Conservation (phyloP, 2,888 invertebrate species). For the Subacronicta megacephala region DNA sequence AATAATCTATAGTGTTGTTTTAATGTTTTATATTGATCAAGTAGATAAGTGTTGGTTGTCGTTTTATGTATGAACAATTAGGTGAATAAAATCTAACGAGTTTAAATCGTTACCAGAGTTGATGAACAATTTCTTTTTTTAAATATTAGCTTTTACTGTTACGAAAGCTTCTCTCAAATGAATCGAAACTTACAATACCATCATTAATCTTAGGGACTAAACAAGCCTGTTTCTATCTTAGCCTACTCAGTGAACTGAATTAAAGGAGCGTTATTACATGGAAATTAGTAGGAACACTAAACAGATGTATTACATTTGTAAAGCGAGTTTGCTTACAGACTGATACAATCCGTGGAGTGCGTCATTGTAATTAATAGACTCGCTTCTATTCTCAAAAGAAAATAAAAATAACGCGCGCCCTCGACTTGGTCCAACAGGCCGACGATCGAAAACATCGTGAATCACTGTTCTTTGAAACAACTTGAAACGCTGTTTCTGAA, state of each 20-base stretch:
- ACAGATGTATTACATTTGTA: constrained; percentile 72
- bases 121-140: too few relatives aligned
- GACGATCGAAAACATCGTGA: constrained; percentile 79
- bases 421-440: constrained; percentile 67
- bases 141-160: constrained; percentile 8
- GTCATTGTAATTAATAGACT: constrained; percentile 87
- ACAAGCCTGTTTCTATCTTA: constrained; percentile 35
- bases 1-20: not conserved
- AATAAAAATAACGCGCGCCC: constrained; percentile 83
- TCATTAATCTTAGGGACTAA: constrained; percentile 39
- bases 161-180: constrained; percentile 38
- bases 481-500: constrained; percentile 70
- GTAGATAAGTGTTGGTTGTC: too few relatives aligned
- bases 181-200: constrained; percentile 44
- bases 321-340: constrained; percentile 62
- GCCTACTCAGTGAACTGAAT: constrained; percentile 47
- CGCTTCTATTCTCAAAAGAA: constrained; percentile 84
- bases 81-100: too few relatives aligned
- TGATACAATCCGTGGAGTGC: constrained; percentile 72
- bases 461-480: constrained; percentile 81
- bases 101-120: too few relatives aligned
- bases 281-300: constrained; percentile 64
- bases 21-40: not conserved
- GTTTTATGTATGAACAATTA: too few relatives aligned
- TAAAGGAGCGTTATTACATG: constrained; percentile 52